These are phyloP conservation scores for Strix aluco DNA, from an alignment of 2,113 vertebrate species.

Conservation along the genomic window DNA sequence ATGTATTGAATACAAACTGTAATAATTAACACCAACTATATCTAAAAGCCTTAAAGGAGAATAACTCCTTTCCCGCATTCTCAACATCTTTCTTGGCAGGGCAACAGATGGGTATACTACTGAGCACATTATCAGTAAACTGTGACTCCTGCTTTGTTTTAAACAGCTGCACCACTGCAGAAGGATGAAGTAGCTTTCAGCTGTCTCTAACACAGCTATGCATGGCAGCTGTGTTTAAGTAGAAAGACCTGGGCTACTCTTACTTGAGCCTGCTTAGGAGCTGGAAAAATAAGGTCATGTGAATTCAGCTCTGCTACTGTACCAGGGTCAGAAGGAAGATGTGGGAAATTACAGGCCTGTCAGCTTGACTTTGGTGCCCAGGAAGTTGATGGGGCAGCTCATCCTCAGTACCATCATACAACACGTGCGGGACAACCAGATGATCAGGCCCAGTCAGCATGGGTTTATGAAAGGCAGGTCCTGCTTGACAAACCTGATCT, in stretches of 20 bases:
- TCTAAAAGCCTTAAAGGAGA: neutral
- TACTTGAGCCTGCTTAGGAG: neutral
- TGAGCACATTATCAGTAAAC: neutral
- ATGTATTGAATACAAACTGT: neutral
- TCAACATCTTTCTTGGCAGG: neutral
- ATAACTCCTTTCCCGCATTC: neutral
- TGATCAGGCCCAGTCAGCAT: too few species aligned
- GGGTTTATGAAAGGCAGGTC: too few species aligned
- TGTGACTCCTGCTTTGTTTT: neutral
- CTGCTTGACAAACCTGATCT: too few species aligned
- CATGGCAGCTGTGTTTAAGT: neutral
- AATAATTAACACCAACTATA: neutral
- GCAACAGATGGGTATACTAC: neutral
- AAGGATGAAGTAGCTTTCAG: neutral
- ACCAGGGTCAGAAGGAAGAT: neutral
- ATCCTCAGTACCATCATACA: too few species aligned
- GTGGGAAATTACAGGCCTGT: too few species aligned
- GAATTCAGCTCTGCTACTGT: neutral
- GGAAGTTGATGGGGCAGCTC: too few species aligned
- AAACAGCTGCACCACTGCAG: neutral
- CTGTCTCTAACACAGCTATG: neutral
- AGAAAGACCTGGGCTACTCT: neutral
- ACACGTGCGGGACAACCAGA: too few species aligned
- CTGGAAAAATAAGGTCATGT: accelerated
- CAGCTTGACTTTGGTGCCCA: too few species aligned